These are phyloP conservation scores for Lepidurus couesii DNA, from an alignment of 1,140 invertebrate species.

Conservation along the genomic window DNA sequence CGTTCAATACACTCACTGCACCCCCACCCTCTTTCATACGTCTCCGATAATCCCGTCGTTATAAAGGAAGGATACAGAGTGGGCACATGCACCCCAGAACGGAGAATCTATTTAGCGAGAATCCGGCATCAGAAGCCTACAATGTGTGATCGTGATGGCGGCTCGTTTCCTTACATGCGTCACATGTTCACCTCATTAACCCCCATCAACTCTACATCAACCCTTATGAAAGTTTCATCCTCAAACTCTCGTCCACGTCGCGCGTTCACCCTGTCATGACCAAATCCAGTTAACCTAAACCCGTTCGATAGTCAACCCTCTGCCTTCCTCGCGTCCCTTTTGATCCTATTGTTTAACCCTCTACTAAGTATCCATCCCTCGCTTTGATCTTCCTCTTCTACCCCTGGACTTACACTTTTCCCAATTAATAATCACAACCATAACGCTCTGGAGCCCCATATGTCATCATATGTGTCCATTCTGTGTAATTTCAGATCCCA, in stretches of 20 bases:
- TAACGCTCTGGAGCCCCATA: neutral
- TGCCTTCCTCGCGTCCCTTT: neutral
- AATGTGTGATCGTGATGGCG: conserved; percentile 2
- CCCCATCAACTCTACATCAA: neutral
- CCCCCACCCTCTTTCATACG: neutral
- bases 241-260: neutral
- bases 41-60: conserved; percentile 7
- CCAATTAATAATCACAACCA: neutral
- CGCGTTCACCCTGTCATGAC: neutral
- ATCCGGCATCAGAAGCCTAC: neutral
- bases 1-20: conserved; percentile 9
- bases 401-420: neutral
- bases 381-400: neutral
- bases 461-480: neutral
- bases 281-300: conserved; percentile 14
- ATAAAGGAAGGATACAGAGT: neutral
- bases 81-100: neutral
- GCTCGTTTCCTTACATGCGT: neutral
- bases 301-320: conserved; percentile 6
- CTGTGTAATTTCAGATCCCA: neutral
- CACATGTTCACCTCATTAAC: conserved; percentile 18
- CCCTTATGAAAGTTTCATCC: conserved; percentile 19
- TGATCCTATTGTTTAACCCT: neutral
- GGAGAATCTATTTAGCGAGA: neutral
- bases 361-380: neutral